Evolutionary conservation across 2,888 invertebrate genomes (phyloP), one percentile per base, ranked within the genome.

Genomic region (Drosophila nigricruria): DNA sequence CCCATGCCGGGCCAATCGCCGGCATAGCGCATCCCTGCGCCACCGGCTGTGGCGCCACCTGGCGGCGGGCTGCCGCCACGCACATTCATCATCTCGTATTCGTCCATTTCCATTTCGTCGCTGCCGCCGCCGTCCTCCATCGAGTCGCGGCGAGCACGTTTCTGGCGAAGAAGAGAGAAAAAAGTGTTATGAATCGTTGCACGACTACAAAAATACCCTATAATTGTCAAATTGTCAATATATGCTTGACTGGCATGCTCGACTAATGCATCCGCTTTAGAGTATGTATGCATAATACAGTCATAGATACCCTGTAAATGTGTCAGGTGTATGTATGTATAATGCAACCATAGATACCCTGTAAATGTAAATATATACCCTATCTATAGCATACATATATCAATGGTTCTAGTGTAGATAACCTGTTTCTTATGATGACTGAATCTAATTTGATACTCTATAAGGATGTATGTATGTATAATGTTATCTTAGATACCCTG

Each of bases 31-130:
- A 12, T 5, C 3, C 27, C 10, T 5, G 47, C 27, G 10, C 12
- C 43, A 25, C 30, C 5, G 10, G 3, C n/a, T 38, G 25, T 25
- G 4, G 63, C 32, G n/a, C 73, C 89, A 38, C 61, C 68, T 1
- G 89, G 89, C 42, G 92, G 91, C 10, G 97, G 96, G 59, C 96
- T 96, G 20, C 96, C 96, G 40, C 97, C 96, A 57, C 97, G 94
- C 12, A 97, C 94, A 91, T 96, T 96, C 90, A 97, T 93, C 95
- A 97, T 96, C 92, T 97, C 97, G 89, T 95, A 96, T 86, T 97
- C 96, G 91, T 97, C 96, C 90, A 95, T 83, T 12, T 91, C 91
- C 60, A 89, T 49, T 6, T 89, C 82, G 5, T 91, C 89, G 40
- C 78, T 83, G 50, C 32, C 93, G 16, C 91, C 90, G 3, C 93